Evolutionary conservation across 1,140 invertebrate genomes (phyloP), one percentile per base, ranked within the genome.

Genomic region (Rhagoletis zephyria): DNA sequence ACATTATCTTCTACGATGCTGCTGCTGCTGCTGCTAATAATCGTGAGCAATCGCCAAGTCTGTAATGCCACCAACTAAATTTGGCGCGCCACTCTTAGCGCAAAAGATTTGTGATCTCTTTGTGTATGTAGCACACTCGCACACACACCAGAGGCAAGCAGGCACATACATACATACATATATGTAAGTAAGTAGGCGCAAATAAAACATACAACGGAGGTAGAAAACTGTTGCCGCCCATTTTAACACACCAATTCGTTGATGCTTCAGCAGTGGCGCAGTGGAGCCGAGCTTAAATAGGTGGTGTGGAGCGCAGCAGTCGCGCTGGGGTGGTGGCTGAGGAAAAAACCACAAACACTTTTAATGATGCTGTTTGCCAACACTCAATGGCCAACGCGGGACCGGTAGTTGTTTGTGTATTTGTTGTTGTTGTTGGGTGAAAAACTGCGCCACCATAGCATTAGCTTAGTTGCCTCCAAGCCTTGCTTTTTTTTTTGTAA

Each of bases 301-400:
- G 30, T 30, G 30, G 30, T 60, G 81, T 4, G 12, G 60, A 12
- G 56, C 10, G 81, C 19, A 59, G 51, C 51, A 30, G 60, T 9
- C 12, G 59, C 85, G 7, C 42, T 65, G 85, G 85, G 59, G 63
- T 42, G 59, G 60, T 30, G 59, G 3, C n/a, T n/a, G 59, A 86
- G 59, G 30, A 65, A 86, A 86, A 86, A 86, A 86, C 91, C 91
- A 91, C 91, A 91, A 91, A 91, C 91, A 90, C 89, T 90, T 91
- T 91, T 91, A 91, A 91, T 91, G 91, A 91, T 91, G 91, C 91
- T 91, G 91, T 91, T 91, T 91, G 56, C 85, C 14, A 30, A 30
- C 30, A 19, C 56, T 63, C 85, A 85, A 85, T 63, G 30, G 40
- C 48, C 19, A 12, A 60, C 48, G 9, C 85, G 2, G 19, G 42